A percentile compares a stretch with the other conserved stretches of the same genome.
Conservation (phyloP, 2,797 vertebrate species). For the Protonibea diacanthus region DNA sequence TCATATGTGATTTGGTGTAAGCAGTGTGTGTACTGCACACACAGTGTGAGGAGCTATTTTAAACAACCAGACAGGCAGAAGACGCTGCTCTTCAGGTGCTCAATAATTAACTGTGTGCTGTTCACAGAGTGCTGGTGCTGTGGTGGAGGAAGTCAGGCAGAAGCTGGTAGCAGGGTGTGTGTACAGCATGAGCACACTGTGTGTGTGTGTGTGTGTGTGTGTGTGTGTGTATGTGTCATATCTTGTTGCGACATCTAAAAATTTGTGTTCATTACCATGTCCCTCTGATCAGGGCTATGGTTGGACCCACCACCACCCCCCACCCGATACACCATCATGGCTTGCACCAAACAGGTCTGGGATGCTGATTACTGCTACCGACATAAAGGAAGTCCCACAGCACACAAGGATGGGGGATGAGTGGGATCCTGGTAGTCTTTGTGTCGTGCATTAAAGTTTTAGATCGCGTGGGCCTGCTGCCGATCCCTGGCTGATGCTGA, state of each 20-base stretch:
- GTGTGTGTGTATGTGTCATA: constrained; percentile 44
- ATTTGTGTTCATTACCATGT: constrained; percentile 67
- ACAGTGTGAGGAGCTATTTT: constrained; percentile 59
- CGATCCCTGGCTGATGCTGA: constrained; percentile 70
- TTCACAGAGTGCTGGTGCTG: constrained; percentile 51
- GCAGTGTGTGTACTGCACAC: constrained; percentile 29
- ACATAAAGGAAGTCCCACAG: constrained; percentile 68
- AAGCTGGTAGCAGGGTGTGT: constrained; percentile 42
- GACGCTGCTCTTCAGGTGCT: constrained; percentile 73
- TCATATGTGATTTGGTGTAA: constrained; percentile 54
- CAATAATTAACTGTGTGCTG: constrained; percentile 79
- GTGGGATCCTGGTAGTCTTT: constrained; percentile 53
- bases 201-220: constrained; percentile 15
- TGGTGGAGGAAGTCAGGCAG: constrained; percentile 68
- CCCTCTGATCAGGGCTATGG: constrained; percentile 42
- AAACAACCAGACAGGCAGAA: constrained; percentile 64
- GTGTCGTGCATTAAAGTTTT: constrained; percentile 88
- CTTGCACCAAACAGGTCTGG: constrained; percentile 34
- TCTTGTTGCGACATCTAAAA: constrained; percentile 64
- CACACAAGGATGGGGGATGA: constrained; percentile 59
- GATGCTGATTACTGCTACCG: constrained; percentile 53
- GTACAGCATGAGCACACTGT: background rate
- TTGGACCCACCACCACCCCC: background rate
- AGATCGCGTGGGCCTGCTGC: constrained; percentile 77
- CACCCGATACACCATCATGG: constrained; percentile 1